Evolutionary conservation across 2,113 vertebrate species (phyloP).

Genomic region (Chloropsis cyanopogon): DNA sequence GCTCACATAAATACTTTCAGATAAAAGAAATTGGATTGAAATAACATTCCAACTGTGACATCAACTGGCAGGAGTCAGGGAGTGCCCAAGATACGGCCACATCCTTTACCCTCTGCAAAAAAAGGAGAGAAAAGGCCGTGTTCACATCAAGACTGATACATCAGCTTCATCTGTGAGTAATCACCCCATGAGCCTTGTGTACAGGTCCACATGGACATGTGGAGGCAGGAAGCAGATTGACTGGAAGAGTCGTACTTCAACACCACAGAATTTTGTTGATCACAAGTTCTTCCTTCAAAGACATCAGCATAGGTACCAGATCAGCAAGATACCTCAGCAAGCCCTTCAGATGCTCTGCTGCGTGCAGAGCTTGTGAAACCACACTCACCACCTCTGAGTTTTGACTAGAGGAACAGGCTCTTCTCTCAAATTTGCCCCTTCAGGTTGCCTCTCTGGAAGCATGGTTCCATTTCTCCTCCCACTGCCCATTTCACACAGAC

Average conservation of each 20-base stretch:
- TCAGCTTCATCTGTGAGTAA: not conserved
- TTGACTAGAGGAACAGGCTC: not conserved
- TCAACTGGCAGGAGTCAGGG: not conserved
- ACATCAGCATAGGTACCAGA: not conserved
- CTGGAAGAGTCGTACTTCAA: not conserved
- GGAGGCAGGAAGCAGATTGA: not conserved
- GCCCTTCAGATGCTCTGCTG: not conserved
- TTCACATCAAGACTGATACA: not conserved
- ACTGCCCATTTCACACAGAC: not conserved
- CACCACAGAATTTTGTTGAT: not conserved
- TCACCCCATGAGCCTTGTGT: not conserved
- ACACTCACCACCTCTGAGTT: not conserved
- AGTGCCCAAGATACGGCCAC: slow-evolving; percentile 13
- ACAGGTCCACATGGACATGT: not conserved
- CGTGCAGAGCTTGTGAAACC: not conserved
- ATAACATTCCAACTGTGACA: slow-evolving; percentile 15
- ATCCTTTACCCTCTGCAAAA: not conserved
- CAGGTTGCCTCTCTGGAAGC: not conserved
- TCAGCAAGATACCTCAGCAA: not conserved
- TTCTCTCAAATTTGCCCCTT: not conserved
- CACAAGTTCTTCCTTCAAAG: not conserved
- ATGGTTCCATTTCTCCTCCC: not conserved
- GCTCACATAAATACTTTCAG: slow-evolving; percentile 18
- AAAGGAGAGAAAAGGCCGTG: not conserved
- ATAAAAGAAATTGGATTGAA: slow-evolving; percentile 42